phyloP scores from a whole-genome alignment of 2,888 invertebrate genomes.

The Gonocerus acuteangulatus region DNA sequence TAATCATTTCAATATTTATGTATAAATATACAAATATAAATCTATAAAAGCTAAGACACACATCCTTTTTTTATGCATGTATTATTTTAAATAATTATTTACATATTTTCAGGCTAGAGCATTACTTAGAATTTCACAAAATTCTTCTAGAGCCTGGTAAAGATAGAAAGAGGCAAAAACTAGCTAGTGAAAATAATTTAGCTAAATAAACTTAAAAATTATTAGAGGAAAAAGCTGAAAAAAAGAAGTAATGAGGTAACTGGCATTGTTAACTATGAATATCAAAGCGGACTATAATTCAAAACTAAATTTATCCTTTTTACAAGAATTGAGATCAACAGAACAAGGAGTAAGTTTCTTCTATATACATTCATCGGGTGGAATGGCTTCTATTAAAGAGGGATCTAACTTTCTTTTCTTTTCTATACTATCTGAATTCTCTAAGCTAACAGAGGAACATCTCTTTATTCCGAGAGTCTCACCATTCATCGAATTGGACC shows the following conservation, averaged over 20 bases:
- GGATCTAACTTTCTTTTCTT: slow-evolving; percentile 27
- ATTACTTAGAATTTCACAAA: not conserved
- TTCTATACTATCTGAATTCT: slow-evolving; percentile 14
- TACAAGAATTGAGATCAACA: slow-evolving; percentile 10
- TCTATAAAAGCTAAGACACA: slow-evolving; percentile 26
- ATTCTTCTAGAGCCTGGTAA: not conserved
- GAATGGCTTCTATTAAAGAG: slow-evolving; percentile 6
- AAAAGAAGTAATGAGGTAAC: not conserved
- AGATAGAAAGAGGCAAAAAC: too few species aligned
- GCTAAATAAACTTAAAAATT: not conserved
- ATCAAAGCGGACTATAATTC: not conserved
- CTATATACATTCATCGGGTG: slow-evolving; percentile 9
- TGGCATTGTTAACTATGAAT: not conserved
- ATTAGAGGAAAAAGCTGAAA: not conserved
- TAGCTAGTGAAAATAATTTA: too few species aligned
- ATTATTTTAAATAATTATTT: slow-evolving; percentile 18
- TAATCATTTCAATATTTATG: slow-evolving; percentile 7
- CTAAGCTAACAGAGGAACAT: slow-evolving; percentile 32
- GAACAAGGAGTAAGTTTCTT: not conserved
- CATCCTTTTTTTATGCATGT: slow-evolving; percentile 16
- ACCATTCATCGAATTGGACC: slow-evolving; percentile 41
- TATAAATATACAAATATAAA: slow-evolving; percentile 24
- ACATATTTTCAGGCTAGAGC: slow-evolving; percentile 11
- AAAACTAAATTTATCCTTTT: not conserved
- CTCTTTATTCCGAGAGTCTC: slow-evolving; percentile 38